Evolutionary conservation across 2,113 vertebrate species (phyloP).

Genomic region (Indicator indicator): DNA sequence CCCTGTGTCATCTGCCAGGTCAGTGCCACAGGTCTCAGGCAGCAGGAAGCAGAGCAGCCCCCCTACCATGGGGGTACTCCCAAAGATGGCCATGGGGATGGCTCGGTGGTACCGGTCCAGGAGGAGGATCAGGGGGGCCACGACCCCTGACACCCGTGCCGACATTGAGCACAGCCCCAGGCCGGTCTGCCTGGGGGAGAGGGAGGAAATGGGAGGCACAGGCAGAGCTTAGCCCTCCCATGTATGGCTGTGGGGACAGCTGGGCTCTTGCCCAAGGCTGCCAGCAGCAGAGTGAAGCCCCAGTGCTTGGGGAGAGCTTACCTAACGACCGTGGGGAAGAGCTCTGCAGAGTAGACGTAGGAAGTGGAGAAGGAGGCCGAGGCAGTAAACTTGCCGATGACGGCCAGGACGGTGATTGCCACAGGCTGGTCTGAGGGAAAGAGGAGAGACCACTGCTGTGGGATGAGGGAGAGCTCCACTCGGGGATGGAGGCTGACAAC

Average conservation of each 20-base stretch:
- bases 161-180: slow-evolving; percentile 81
- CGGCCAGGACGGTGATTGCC: slow-evolving; percentile 72
- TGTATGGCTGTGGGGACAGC: not conserved
- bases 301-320: not conserved
- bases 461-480: accelerated
- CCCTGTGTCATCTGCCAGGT: slow-evolving; percentile 75
- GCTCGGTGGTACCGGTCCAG: slow-evolving; percentile 71
- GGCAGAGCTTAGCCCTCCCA: not conserved
- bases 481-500: accelerated
- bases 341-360: slow-evolving; percentile 84
- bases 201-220: accelerated
- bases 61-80: slow-evolving; percentile 71
- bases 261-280: not conserved
- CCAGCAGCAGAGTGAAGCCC: not conserved
- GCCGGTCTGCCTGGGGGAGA: slow-evolving; percentile 79
- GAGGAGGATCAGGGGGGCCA: slow-evolving; percentile 82
- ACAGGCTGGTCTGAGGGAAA: not conserved
- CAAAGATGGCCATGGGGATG: slow-evolving; percentile 82
- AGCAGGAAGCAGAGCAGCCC: slow-evolving; percentile 77
- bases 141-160: slow-evolving; percentile 79
- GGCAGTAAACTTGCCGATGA: slow-evolving; percentile 76
- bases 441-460: not conserved
- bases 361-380: slow-evolving; percentile 71
- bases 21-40: slow-evolving; percentile 79
- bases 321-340: slow-evolving; percentile 88